Evolutionary conservation across 30 jellyfish, hydroid and myxozoan species (phyloP).

Genomic region (Sanderia malayensis): DNA sequence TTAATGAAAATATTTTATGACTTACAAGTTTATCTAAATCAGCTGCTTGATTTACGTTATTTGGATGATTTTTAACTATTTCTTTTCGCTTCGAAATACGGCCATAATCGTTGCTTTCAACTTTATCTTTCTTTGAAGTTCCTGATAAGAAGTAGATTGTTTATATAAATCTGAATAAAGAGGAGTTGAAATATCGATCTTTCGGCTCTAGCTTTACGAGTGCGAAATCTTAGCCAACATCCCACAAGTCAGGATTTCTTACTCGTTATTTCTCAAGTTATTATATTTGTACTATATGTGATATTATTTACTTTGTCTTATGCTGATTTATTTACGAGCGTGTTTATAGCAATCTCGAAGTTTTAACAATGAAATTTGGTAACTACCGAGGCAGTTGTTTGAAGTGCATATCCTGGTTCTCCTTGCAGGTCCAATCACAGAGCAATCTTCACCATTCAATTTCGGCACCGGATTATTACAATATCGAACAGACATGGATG

Average conservation of each 20-base stretch:
- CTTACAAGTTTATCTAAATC: conserved; percentile 35
- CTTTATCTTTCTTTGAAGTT: not conserved
- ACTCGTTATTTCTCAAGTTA: not conserved
- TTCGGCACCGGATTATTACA: conserved; percentile 73
- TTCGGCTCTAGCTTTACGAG: not conserved
- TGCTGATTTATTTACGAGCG: not conserved
- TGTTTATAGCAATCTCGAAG: not conserved
- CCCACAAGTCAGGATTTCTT: not conserved
- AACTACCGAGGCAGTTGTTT: conserved; percentile 46
- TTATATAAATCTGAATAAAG: too few species aligned
- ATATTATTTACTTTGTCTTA: not conserved
- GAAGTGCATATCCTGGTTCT: conserved; percentile 51
- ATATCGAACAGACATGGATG: conserved; percentile 48
- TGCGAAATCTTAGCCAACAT: not conserved
- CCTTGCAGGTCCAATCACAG: conserved; percentile 66
- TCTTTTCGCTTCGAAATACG: conserved; percentile 53
- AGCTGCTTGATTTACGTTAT: conserved; percentile 13
- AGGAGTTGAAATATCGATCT: too few species aligned
- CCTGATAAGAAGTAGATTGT: too few species aligned
- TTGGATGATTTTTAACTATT: conserved; percentile 12
- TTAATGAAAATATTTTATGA: not conserved
- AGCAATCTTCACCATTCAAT: conserved; percentile 55
- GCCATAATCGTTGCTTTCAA: not conserved
- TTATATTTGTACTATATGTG: not conserved
- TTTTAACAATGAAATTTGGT: not conserved